phyloP scores from a whole-genome alignment of 2,888 invertebrate genomes.

The Hirtodrosophila alboralis region DNA sequence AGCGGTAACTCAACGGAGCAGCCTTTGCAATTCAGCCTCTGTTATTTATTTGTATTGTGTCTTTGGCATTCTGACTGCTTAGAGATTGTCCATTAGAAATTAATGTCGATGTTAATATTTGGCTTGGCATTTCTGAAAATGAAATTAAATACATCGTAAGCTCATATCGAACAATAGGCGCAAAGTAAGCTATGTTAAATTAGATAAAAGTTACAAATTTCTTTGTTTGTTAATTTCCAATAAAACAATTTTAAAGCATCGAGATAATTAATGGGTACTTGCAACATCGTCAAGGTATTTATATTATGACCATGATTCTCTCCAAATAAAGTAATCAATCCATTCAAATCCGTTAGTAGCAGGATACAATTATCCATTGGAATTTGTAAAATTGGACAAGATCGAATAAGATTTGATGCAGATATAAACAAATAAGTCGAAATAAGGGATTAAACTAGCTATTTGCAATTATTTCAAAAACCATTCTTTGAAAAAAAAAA shows the following conservation, averaged over 20 bases:
- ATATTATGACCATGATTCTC: no score
- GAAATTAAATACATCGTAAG: constrained; percentile 34
- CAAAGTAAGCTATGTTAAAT: constrained; percentile 31
- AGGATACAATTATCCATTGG: no score
- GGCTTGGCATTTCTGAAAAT: constrained; percentile 45
- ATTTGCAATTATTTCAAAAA: no score
- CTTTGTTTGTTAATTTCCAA: constrained; percentile 19
- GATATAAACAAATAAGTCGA: no score
- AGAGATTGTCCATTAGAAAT: constrained; percentile 52
- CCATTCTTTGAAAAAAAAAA: no score
- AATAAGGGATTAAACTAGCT: no score
- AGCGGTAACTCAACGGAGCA: constrained; percentile 24
- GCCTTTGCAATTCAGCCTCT: constrained; percentile 24
- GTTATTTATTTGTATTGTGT: constrained; percentile 52
- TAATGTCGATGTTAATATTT: constrained; percentile 30
- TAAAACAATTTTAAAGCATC: constrained; percentile 25
- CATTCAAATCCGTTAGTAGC: no score
- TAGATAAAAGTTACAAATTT: constrained; percentile 16
- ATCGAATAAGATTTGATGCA: no score
- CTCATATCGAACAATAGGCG: constrained; percentile 35
- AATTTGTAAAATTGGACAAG: no score
- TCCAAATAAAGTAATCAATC: no score
- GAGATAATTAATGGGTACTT: constrained; percentile 4
- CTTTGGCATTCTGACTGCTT: constrained; percentile 31
- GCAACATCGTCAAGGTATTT: no score